Evolutionary conservation across 1,140 invertebrate genomes (phyloP).

Genomic region (Aleiodes sp.): DNA sequence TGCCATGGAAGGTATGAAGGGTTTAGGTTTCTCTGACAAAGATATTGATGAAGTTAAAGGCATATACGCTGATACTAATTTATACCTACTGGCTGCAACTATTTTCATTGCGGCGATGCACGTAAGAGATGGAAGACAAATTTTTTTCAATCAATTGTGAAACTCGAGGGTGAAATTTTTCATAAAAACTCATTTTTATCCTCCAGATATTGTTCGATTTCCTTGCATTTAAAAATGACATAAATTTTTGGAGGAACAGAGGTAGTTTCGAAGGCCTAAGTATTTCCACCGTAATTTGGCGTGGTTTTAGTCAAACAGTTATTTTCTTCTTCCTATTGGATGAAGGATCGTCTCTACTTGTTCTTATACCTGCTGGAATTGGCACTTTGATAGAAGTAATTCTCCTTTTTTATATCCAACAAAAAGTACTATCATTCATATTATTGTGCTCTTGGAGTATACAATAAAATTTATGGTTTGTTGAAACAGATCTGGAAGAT

Average conservation of each 20-base stretch:
- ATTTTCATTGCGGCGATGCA: constrained; percentile 92
- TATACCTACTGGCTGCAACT: constrained; percentile 92
- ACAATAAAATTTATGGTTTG: no score
- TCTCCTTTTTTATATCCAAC: constrained; percentile 35
- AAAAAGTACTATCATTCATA: no score
- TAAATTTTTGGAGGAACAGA: constrained; percentile 90
- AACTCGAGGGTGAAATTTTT: constrained; percentile 14
- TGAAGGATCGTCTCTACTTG: constrained; percentile 89
- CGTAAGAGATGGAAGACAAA: constrained; percentile 71
- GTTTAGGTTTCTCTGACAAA: constrained; percentile 89
- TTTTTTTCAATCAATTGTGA: constrained; percentile 7
- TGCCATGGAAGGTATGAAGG: constrained; percentile 77
- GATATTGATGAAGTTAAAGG: constrained; percentile 97
- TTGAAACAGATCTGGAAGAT: constrained; percentile 88
- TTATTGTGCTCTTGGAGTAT: no score
- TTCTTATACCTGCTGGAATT: constrained; percentile 87
- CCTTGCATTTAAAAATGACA: constrained; percentile 97
- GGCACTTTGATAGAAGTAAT: constrained; percentile 86
- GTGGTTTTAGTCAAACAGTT: constrained; percentile 91
- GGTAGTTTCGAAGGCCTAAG: constrained; percentile 90
- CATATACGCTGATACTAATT: constrained; percentile 95
- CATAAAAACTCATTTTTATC: constrained; percentile 3
- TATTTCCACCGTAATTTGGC: constrained; percentile 88
- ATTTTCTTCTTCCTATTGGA: constrained; percentile 95
- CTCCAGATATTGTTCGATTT: constrained; percentile 94